phyloP scores from a whole-genome alignment of 2,888 invertebrate genomes.

The Drosophila setosimentum region DNA sequence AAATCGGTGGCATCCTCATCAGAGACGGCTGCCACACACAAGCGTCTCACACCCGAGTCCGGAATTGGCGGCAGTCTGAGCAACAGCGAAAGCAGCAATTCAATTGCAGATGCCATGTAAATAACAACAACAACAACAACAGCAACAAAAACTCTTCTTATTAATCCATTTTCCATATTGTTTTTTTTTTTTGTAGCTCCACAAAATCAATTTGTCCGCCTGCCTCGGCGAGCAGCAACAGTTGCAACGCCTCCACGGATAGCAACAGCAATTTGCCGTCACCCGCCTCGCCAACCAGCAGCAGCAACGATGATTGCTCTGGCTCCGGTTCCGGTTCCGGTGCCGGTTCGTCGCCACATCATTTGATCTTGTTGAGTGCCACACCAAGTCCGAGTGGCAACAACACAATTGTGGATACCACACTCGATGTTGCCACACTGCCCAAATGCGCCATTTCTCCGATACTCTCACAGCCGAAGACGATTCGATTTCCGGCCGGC shows the following conservation, averaged over 20 bases:
- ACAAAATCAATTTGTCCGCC: constrained; percentile 76
- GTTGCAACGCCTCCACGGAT: constrained; percentile 85
- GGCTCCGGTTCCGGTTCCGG: constrained; percentile 6
- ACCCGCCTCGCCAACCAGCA: constrained; percentile 71
- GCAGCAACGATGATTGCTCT: constrained; percentile 46
- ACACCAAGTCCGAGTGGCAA: constrained; percentile 62
- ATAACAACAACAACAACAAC: constrained; percentile 18
- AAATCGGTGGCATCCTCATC: constrained; percentile 65
- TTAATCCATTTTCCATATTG: neutral
- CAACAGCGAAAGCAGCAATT: constrained; percentile 80
- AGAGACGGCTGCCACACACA: constrained; percentile 66
- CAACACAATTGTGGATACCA: constrained; percentile 84
- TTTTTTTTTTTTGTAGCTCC: constrained; percentile 43
- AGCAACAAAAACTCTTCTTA: neutral
- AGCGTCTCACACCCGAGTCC: constrained; percentile 80
- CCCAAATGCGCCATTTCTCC: constrained; percentile 88
- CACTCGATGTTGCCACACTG: constrained; percentile 63
- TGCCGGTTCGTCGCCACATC: constrained; percentile 65
- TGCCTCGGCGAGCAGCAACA: constrained; percentile 50
- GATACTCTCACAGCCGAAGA: constrained; percentile 92
- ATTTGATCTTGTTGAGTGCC: constrained; percentile 75
- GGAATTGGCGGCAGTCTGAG: constrained; percentile 82
- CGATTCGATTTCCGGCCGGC: constrained; percentile 91
- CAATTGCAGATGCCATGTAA: constrained; percentile 77
- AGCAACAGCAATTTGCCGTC: constrained; percentile 87